phyloP scores from a whole-genome alignment of 2,797 vertebrate species.

The Myotis vivesi region DNA sequence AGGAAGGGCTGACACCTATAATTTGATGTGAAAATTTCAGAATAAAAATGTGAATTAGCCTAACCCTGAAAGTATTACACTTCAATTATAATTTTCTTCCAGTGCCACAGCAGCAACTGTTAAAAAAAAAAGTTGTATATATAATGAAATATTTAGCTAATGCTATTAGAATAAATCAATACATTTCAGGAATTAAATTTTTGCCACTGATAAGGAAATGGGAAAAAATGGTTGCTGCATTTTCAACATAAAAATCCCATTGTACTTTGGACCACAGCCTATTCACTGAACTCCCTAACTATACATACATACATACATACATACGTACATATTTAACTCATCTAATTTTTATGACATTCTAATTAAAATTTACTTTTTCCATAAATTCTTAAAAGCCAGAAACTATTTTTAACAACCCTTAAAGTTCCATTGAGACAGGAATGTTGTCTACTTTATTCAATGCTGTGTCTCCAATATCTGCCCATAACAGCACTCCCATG shows the following conservation, averaged over 20 bases:
- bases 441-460: not conserved
- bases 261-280: not conserved
- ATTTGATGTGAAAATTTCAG: not conserved
- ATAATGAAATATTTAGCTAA: constrained; percentile 10
- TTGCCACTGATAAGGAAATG: not conserved
- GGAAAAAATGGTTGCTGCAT: not conserved
- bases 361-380: not conserved
- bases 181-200: not conserved
- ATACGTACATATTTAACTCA: not conserved
- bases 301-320: not conserved
- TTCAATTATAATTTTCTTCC: constrained; percentile 31
- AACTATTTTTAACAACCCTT: not conserved
- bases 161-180: not conserved
- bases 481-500: not conserved
- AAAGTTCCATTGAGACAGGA: not conserved
- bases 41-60: constrained; percentile 29
- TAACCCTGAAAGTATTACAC: not conserved
- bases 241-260: not conserved
- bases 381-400: not conserved
- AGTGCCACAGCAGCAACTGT: not conserved
- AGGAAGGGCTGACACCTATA: not conserved
- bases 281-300: not conserved
- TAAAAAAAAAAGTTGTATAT: not conserved
- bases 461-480: not conserved
- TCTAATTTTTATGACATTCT: not conserved